A percentile compares a stretch with the other conserved stretches of the same genome.
phyloP scores from a whole-genome alignment of 2,113 vertebrate genomes.

The Chunga burmeisteri region DNA sequence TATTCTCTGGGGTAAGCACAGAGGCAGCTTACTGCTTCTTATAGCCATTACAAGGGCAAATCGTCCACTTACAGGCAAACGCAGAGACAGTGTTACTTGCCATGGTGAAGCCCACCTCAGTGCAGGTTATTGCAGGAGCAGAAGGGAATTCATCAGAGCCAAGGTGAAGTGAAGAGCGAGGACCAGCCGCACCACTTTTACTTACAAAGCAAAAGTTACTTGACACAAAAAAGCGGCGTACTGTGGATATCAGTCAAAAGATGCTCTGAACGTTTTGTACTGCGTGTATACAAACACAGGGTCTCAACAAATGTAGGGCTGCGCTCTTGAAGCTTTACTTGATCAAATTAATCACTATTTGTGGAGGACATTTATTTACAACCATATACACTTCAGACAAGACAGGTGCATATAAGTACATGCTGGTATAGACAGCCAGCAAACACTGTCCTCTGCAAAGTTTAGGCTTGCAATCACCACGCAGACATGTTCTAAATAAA shows the following conservation, averaged over 20 bases:
- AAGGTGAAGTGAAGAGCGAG: neutral
- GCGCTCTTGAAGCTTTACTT: neutral
- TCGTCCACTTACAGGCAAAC: neutral
- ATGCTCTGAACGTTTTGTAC: neutral
- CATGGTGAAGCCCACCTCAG: neutral
- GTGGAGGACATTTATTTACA: neutral
- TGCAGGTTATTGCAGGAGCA: neutral
- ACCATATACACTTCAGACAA: neutral
- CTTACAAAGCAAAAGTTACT: neutral
- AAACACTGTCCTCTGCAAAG: neutral
- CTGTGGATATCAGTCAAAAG: fast-evolving
- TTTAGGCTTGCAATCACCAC: neutral
- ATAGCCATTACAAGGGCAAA: neutral
- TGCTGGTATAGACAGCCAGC: neutral
- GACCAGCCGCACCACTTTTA: neutral
- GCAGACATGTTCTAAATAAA: neutral
- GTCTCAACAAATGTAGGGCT: neutral
- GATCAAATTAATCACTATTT: neutral
- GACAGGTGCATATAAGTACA: neutral
- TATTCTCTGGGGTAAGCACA: fast-evolving
- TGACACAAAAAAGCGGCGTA: neutral
- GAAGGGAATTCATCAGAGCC: neutral
- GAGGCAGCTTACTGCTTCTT: neutral
- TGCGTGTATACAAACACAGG: neutral
- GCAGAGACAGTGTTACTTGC: neutral